A percentile compares a stretch with the other conserved stretches of the same genome.
Evolutionary conservation across 2,113 vertebrate genomes (phyloP).

Genomic region (Nothobranchius kuhntae): DNA sequence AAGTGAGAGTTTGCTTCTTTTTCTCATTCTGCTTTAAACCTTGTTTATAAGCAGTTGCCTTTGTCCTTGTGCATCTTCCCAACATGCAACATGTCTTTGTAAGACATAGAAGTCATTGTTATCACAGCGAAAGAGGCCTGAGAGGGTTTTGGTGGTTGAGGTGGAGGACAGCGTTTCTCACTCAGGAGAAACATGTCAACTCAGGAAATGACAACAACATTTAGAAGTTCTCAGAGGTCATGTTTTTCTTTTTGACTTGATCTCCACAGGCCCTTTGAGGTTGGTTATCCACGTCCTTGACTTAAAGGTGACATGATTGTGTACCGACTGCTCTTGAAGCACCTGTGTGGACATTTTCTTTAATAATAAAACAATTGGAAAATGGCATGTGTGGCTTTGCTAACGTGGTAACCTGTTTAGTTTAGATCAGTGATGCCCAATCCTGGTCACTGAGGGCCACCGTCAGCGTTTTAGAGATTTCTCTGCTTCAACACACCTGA

Average conservation of each 20-base stretch:
- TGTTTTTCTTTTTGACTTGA: not conserved
- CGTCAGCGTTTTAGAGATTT: too few species aligned
- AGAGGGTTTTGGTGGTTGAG: constrained; percentile 65
- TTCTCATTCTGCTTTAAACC: not conserved
- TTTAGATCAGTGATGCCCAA: too few species aligned
- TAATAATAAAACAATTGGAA: not conserved
- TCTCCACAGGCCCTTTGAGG: not conserved
- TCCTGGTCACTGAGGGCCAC: too few species aligned
- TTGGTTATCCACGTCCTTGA: not conserved
- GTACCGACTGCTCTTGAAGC: not conserved
- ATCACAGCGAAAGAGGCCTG: constrained; percentile 34
- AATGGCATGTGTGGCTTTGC: too few species aligned
- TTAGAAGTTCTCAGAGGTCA: not conserved
- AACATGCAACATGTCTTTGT: not conserved
- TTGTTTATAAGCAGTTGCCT: not conserved
- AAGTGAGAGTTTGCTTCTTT: not conserved
- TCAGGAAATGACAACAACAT: constrained; percentile 1
- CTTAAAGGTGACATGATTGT: too few species aligned
- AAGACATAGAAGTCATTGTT: constrained; percentile 4
- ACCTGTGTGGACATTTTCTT: not conserved
- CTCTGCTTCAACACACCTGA: too few species aligned
- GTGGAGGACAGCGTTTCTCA: constrained; percentile 51
- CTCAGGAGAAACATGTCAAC: constrained; percentile 33
- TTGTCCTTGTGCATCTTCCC: not conserved
- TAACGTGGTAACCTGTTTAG: too few species aligned